Base-by-base conservation (phyloP, 2,113 vertebrate species). In the Trichomycterus rosablanca region DNA sequence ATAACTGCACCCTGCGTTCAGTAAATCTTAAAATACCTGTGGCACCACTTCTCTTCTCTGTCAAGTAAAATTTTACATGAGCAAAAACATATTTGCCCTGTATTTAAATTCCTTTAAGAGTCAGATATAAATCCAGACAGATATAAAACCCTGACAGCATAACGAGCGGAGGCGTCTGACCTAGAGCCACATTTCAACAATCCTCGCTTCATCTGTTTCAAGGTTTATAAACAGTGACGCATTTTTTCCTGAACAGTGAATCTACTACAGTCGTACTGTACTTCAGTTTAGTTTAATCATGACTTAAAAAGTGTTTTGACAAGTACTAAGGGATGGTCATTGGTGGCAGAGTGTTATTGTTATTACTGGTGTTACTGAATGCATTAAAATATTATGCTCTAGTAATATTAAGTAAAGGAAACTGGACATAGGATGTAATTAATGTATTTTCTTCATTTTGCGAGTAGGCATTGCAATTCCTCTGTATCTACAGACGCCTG, bases 161-260 rank as follows among this genome's bases (percentile, higher is more conserved):
- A 10, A 14, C 2, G 34, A 34, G 11, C 28, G 44, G 67, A 53
- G 60, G 19, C 19, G n/a, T 22, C 24, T 66, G 60, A 55, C 67
- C 23, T 34, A 63, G 8, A 63, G 71, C 63, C 67, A 49, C 28
- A 32, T 42, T 60, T 18, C 26, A 28, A 64, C 49, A 43, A n/a
- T 16, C 32, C 39, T 43, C 45, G 55, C 19, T 12, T 15, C 23
- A 23, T 24, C 22, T 48, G 16, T 14, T 35, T 11, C 53, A 55
- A 43, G 51, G 37, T 55, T 45, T 57, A 39, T 53, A 58, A 57
- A 50, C 59, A 66, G 6, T 37, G 18, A 1, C 12, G 16, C 26
- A 18, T 18, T 51, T 70, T 26, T 32, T 16, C 4, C 48, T 52
- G n/a, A 26, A 56, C 15, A 45, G 4, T 3, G 35, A 16, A 12